A percentile compares a stretch with the other conserved stretches of the same genome.
Evolutionary conservation across 2,888 invertebrate genomes (phyloP).

Genomic region (Campoletis raptor): DNA sequence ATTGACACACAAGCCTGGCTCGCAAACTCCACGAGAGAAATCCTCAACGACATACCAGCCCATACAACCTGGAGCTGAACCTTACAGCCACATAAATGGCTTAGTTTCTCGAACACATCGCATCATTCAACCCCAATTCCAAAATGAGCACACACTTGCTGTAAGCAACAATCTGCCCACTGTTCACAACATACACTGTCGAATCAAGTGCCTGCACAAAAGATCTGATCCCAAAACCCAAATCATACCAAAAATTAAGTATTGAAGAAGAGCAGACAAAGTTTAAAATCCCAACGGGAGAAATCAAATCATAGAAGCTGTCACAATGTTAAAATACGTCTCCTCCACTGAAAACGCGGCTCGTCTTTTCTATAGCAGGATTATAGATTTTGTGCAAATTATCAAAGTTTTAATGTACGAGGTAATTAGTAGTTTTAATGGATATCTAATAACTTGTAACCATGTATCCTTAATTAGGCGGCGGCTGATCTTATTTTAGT

Average conservation of each 20-base stretch:
- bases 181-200: background rate
- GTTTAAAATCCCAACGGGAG: background rate
- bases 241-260: background rate
- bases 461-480: background rate
- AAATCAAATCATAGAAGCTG: background rate
- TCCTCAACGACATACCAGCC: background rate
- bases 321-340: background rate
- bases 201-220: background rate
- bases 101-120: background rate
- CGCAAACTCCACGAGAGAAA: background rate
- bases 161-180: background rate
- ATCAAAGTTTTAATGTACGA: background rate
- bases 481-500: background rate
- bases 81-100: conserved; percentile 1
- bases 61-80: background rate
- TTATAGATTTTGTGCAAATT: background rate
- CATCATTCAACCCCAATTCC: background rate
- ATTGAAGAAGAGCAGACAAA: background rate
- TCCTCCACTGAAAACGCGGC: background rate
- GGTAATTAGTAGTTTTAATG: background rate
- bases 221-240: background rate
- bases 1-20: background rate
- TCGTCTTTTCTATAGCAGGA: background rate
- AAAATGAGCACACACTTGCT: background rate
- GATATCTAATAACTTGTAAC: background rate